Conservation (phyloP, 2,113 vertebrate genomes). For the Martes martes region DNA sequence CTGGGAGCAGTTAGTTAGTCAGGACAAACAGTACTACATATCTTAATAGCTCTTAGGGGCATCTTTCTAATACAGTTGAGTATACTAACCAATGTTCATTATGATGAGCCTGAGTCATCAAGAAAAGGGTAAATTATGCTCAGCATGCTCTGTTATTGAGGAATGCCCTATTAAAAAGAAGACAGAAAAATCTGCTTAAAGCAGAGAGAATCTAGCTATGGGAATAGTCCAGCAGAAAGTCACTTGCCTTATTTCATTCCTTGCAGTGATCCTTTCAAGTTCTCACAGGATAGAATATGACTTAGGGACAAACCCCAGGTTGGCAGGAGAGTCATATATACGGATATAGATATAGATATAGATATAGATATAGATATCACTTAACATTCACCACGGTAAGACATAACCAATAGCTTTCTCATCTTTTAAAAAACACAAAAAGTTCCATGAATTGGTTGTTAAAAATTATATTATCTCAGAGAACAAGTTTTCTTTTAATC, state of each 20-base stretch:
- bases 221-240: neutral
- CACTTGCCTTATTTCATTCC: neutral
- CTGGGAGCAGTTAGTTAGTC: constrained; percentile 41
- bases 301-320: neutral
- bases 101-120: constrained; percentile 61
- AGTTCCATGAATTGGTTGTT: neutral
- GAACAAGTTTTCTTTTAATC: neutral
- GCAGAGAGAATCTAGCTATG: neutral
- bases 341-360: too few species aligned
- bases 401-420: neutral
- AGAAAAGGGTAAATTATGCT: constrained; percentile 60
- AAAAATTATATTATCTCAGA: neutral
- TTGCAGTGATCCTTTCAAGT: neutral
- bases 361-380: too few species aligned
- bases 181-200: neutral
- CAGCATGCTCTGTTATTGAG: constrained; percentile 57
- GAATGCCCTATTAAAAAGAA: constrained; percentile 14
- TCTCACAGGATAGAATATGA: neutral
- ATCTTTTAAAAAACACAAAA: neutral
- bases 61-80: constrained; percentile 55
- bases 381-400: neutral
- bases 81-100: constrained; percentile 42
- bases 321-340: neutral
- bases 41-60: constrained; percentile 67
- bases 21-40: constrained; percentile 36